phyloP scores from a whole-genome alignment of 2,888 invertebrate genomes.

The Anagyrus pseudococci region DNA sequence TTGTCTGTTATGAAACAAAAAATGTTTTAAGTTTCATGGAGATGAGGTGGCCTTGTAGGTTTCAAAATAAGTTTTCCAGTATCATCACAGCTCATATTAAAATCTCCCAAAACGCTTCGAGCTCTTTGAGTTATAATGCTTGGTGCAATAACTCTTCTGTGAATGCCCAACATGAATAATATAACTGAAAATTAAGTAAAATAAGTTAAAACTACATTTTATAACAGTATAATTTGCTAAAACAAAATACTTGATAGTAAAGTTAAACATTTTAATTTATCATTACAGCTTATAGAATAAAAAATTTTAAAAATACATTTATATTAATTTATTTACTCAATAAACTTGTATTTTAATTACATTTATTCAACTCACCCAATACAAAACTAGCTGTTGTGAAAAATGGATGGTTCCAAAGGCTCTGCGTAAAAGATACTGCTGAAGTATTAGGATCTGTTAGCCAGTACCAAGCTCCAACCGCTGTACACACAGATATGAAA shows the following conservation, averaged over 20 bases:
- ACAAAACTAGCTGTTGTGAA: slow-evolving; percentile 88
- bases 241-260: too few relatives aligned
- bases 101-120: slow-evolving; percentile 88
- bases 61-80: slow-evolving; percentile 94
- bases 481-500: slow-evolving; percentile 87
- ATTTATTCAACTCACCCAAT: slow-evolving; percentile 69
- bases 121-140: slow-evolving; percentile 94
- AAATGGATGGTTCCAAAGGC: slow-evolving; percentile 91
- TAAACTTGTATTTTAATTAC: not conserved
- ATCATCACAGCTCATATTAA: slow-evolving; percentile 98
- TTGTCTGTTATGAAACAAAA: not conserved
- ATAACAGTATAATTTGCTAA: too few relatives aligned
- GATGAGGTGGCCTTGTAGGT: slow-evolving; percentile 66
- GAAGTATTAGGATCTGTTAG: slow-evolving; percentile 91
- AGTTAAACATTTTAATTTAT: too few relatives aligned
- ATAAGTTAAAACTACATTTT: not conserved
- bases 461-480: slow-evolving; percentile 96
- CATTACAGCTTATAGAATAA: too few relatives aligned
- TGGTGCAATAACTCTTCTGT: slow-evolving; percentile 94
- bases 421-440: slow-evolving; percentile 89
- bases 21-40: slow-evolving; percentile 53
- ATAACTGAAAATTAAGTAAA: slow-evolving; percentile 66
- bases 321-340: too few relatives aligned
- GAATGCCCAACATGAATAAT: slow-evolving; percentile 87
- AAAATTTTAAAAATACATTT: too few relatives aligned